Evolutionary conservation across 1,140 invertebrate species (phyloP), one percentile per base, ranked within the genome.

Genomic region (Neomicropteryx cornuta): DNA sequence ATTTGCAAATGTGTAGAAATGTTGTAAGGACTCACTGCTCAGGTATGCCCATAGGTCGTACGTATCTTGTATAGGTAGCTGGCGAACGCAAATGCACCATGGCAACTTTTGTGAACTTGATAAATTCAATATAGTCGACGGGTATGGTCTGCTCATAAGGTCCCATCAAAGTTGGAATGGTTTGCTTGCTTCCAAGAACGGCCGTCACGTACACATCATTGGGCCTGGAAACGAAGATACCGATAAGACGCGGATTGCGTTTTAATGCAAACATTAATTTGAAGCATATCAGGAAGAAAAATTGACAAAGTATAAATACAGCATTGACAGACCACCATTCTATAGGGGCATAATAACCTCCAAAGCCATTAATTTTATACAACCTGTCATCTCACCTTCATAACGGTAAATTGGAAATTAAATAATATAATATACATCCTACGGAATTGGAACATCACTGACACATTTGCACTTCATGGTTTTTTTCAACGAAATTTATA

Each of bases 71-170:
- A 40, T 74, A 70, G 16, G 62, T 59, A 2, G 71, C 62, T 0
- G 68, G 54, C 28, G 61, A 36, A 28, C 72, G 68, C 21, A 83
- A 52, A 50, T 76, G 74, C 14, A 83, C 54, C 5, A 85, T 46
- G 18, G 68, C 47, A 0, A 72, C 68, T 47, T 76, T 68, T 20
- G 57, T 71, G 33, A 51, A 58, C 42, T 67, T 56, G 5, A 82
- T 49, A 0, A 54, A 39, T 29, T 66, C 70, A 3, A 68, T 60
- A 14, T 66, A 59, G 39, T 76, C 65, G 0, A 83, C 60, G 13
- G 60, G 50, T 23, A 68, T 59, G 1, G 74, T 64, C 64, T 85
- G 76, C 53, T 88, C 83, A 51, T 80, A 71, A 3, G 77, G 76
- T 22, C 81, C 74, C 24, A 68, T 59, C 5, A 74, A 62, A 36